Conservation (phyloP, 2,797 vertebrate genomes). For the Caiman crocodilus region DNA sequence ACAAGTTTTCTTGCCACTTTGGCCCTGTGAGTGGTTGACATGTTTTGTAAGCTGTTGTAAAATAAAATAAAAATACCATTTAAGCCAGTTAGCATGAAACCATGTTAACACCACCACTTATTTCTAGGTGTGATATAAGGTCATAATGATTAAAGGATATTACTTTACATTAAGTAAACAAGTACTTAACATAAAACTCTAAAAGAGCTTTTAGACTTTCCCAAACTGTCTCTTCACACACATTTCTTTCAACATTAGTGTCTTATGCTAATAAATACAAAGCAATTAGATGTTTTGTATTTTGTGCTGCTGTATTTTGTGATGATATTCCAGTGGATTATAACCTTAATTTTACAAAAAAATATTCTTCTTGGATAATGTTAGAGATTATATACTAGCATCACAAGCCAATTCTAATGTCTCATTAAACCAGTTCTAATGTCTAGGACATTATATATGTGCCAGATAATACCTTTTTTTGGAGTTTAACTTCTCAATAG, state of each 20-base stretch:
- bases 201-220: neutral
- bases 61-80: neutral
- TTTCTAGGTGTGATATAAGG: slow-evolving; percentile 5
- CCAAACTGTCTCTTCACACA: rapidly evolving
- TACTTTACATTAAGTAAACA: slow-evolving; percentile 15
- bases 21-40: neutral
- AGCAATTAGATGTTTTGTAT: slow-evolving; percentile 1
- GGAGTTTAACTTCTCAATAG: neutral
- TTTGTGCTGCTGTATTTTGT: neutral
- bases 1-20: neutral
- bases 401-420: neutral
- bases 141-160: neutral
- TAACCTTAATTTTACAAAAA: neutral
- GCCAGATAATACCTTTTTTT: neutral
- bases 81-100: neutral
- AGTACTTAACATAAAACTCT: neutral
- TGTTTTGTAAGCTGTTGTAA: neutral
- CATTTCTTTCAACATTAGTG: slow-evolving; percentile 1
- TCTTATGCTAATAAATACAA: neutral
- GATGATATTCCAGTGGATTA: neutral
- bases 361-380: neutral
- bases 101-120: neutral
- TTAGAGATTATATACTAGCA: neutral
- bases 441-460: neutral
- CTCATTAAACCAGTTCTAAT: neutral